Percentiles rank a stretch among this genome's conserved stretches.
These are phyloP conservation scores for Gallinago solitaria DNA, from an alignment of 2,797 vertebrate species.

Conservation along the genomic window DNA sequence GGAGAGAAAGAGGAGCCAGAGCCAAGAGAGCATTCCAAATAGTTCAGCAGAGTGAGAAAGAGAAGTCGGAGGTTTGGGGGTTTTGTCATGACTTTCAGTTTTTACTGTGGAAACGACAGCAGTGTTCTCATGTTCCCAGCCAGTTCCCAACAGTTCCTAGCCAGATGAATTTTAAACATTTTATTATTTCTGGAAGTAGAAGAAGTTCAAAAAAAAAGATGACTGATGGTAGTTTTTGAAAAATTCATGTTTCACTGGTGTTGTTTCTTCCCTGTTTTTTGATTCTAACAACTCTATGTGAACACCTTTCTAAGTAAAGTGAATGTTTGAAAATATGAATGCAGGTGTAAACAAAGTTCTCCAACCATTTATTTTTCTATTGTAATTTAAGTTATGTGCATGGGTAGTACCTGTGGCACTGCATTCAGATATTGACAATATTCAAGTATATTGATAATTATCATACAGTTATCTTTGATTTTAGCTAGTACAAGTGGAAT, in stretches of 20 bases:
- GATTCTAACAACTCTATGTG: neutral
- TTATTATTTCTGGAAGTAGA: conserved; percentile 18
- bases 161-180: conserved; percentile 1
- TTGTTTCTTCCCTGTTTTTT: neutral
- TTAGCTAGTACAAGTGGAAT: neutral
- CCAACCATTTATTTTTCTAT: neutral
- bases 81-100: neutral
- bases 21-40: neutral
- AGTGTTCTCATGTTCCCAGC: conserved; percentile 6
- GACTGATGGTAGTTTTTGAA: neutral
- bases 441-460: neutral
- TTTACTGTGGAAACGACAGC: neutral
- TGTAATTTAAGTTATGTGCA: neutral
- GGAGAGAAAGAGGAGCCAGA: neutral
- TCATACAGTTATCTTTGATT: neutral
- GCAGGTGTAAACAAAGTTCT: neutral
- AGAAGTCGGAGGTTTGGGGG: neutral
- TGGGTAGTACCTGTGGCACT: neutral
- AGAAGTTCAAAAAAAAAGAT: conserved; percentile 18
- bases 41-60: neutral
- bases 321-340: neutral
- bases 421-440: neutral
- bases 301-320: neutral
- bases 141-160: neutral
- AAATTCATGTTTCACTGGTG: neutral